These are phyloP conservation scores for Platorchestia sp. DNA, from an alignment of 1,140 invertebrate species.

Conservation along the genomic window DNA sequence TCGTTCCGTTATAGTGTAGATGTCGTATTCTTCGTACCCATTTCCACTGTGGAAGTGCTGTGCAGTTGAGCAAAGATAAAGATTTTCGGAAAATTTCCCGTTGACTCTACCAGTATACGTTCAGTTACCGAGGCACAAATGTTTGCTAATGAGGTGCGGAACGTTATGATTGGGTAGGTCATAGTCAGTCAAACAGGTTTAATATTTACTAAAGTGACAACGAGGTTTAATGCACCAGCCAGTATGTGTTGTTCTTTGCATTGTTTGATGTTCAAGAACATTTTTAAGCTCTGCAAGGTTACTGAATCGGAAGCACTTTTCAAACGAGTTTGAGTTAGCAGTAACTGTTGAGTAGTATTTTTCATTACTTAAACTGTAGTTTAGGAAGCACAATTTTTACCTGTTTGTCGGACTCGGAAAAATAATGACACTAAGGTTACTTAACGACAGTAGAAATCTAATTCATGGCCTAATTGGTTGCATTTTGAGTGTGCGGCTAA, in stretches of 20 bases:
- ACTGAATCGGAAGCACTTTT: not conserved
- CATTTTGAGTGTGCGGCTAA: not conserved
- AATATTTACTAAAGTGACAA: not conserved
- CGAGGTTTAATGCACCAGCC: not conserved
- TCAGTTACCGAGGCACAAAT: not conserved
- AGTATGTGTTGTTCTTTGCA: not conserved
- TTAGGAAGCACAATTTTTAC: not conserved
- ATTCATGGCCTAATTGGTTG: not conserved
- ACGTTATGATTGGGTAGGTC: not conserved
- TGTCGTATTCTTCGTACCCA: too few species aligned
- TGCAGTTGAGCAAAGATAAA: not conserved
- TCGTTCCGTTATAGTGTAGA: too few species aligned
- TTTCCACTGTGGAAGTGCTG: not conserved
- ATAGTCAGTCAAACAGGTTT: not conserved
- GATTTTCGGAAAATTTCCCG: not conserved
- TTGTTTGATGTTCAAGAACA: not conserved
- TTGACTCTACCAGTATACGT: not conserved
- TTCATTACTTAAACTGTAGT: not conserved
- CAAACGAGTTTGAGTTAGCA: not conserved
- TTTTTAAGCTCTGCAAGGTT: not conserved
- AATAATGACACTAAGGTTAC: not conserved
- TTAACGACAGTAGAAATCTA: not conserved
- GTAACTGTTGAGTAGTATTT: not conserved
- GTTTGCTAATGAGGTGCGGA: not conserved
- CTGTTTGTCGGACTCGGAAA: not conserved